phyloP scores from a whole-genome alignment of 2,113 vertebrate genomes.

The Upupa epops region DNA sequence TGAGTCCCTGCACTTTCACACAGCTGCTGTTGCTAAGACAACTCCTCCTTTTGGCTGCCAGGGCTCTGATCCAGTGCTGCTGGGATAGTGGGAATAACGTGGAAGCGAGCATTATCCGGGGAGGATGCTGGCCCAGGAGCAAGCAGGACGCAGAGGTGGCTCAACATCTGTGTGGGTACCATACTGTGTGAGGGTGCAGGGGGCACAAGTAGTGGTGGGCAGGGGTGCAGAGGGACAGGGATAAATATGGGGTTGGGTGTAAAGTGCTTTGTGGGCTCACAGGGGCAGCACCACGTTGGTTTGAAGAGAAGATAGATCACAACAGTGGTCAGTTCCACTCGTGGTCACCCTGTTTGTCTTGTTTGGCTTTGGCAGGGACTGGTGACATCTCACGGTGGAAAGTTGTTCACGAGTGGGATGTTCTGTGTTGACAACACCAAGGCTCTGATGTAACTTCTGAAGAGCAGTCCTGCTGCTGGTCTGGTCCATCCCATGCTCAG shows the following conservation, averaged over 20 bases:
- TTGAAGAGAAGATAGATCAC: not conserved
- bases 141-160: not conserved
- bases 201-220: too few relatives aligned
- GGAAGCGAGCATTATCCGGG: not conserved
- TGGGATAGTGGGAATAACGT: not conserved
- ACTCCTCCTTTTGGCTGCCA: not conserved
- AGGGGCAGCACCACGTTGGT: not conserved
- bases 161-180: not conserved
- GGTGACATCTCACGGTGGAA: not conserved
- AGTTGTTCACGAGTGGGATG: not conserved
- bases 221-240: too few relatives aligned
- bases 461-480: not conserved
- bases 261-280: too few relatives aligned
- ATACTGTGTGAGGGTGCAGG: not conserved
- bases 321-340: not conserved
- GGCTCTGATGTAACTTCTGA: not conserved
- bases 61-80: not conserved
- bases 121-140: rapidly evolving
- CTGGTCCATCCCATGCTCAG: not conserved
- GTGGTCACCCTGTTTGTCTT: not conserved
- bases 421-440: not conserved
- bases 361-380: not conserved
- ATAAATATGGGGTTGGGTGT: too few relatives aligned
- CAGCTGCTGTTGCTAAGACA: not conserved
- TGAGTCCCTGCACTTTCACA: not conserved